Conservation (phyloP, 2,113 vertebrate genomes). For the Saguinus midas region DNA sequence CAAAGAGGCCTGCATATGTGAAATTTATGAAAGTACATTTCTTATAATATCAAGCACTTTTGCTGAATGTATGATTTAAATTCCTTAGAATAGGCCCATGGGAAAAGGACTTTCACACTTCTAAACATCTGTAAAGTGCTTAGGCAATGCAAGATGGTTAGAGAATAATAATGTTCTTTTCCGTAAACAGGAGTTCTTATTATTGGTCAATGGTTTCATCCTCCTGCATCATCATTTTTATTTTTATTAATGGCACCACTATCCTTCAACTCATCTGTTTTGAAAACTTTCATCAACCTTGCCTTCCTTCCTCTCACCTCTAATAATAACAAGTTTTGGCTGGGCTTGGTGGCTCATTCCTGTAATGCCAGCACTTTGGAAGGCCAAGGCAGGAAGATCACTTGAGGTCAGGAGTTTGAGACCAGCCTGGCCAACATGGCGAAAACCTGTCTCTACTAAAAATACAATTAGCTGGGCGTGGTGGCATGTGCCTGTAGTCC, state of each 20-base stretch:
- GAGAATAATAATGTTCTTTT: neutral
- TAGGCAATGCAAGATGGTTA: neutral
- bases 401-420: too few species aligned
- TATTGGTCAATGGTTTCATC: neutral
- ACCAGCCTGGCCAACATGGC: too few species aligned
- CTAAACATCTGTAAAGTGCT: conserved; percentile 28
- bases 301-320: neutral
- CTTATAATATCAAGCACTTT: neutral
- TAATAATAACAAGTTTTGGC: neutral
- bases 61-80: conserved; percentile 30
- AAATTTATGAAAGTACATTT: conserved; percentile 10
- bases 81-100: conserved; percentile 37
- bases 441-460: too few species aligned
- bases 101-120: conserved; percentile 16
- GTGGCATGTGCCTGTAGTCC: too few species aligned
- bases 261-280: neutral
- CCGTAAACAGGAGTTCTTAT: neutral
- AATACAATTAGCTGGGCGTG: too few species aligned
- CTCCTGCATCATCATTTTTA: neutral
- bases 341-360: too few species aligned
- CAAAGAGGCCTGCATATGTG: neutral
- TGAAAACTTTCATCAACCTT: neutral
- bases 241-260: neutral
- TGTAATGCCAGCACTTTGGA: too few species aligned
- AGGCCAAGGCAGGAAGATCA: too few species aligned